phyloP scores from a whole-genome alignment of 2,113 vertebrate species.

The Anhinga anhinga region DNA sequence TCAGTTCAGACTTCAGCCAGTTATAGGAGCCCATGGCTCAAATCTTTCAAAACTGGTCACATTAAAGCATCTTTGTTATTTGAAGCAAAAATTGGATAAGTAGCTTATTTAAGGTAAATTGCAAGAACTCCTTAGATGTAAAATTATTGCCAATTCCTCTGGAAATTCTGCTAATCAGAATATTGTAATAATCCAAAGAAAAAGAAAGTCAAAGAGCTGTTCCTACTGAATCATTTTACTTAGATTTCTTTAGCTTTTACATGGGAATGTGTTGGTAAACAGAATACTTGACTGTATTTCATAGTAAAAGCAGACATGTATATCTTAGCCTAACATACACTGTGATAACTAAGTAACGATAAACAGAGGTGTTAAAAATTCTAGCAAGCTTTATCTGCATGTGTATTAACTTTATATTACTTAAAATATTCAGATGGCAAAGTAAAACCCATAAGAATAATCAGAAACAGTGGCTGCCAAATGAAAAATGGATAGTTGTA shows the following conservation, averaged over 20 bases:
- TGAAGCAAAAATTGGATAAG: not conserved
- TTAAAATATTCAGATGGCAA: not conserved
- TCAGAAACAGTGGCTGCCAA: not conserved
- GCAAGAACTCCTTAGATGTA: not conserved
- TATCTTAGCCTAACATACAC: not conserved
- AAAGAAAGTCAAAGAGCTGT: not conserved
- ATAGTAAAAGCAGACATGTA: not conserved
- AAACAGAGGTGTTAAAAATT: not conserved
- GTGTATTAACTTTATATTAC: not conserved
- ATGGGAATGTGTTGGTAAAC: not conserved
- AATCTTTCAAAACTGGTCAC: not conserved
- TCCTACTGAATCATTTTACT: not conserved
- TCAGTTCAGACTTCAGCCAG: not conserved
- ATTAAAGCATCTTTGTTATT: not conserved
- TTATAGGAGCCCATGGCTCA: not conserved
- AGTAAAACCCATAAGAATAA: not conserved
- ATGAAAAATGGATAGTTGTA: not conserved
- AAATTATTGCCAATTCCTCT: not conserved
- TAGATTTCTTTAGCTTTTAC: not conserved
- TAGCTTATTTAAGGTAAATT: not conserved
- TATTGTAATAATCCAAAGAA: not conserved
- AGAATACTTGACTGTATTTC: not conserved
- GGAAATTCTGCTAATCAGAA: not conserved
- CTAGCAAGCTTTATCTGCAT: not conserved
- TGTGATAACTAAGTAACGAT: not conserved